Evolutionary conservation across 2,888 invertebrate species (phyloP), one percentile per base, ranked within the genome.

Genomic region (Notodonta ziczac): DNA sequence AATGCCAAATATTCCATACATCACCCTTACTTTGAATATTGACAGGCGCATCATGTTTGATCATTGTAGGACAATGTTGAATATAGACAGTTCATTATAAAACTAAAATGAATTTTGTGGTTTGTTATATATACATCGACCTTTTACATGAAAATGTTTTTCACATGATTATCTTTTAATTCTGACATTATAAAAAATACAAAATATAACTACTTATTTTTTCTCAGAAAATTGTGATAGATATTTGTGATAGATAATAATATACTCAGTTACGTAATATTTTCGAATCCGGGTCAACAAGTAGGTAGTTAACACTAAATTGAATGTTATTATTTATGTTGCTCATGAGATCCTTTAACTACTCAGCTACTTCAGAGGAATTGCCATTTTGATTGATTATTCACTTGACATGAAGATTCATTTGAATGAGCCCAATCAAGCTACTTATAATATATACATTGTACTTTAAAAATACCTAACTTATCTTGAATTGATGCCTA

Each of bases 1-100:
- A 90, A 91, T 90, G 92, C 91, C 90, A 91, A 91, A 91, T 90
- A 91, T 91, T 90, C 90, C 89, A 92, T 91, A 92, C 88, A 92
- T 92, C 93, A 92, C 88, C 84, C 82, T 80, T 85, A 87, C 82
- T 84, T 88, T 83, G 83, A 80, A 86, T 89, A 91, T 79, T 91
- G 92, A 91, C 92, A 92, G 92, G 82, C 86, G 85, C 74, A 76
- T 78, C 76, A 82, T 80, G 81, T 78, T 77, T 64, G 69, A 60
- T 60, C n/a, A 48, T 67, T 76, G 80, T 68, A 86, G 89, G 75
- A 40, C 59, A 72, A 68, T 12, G 57, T 1, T 10, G 10, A 10
- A 56, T 5, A 56, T 14, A n/a, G 66, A 32, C 57, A 12, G 40
- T 13, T n/a, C 10, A 46, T 46, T 46, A 3, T 4, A 24, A 13